Conservation (phyloP, 2,888 invertebrate genomes). For the Mycalesis mineus region DNA sequence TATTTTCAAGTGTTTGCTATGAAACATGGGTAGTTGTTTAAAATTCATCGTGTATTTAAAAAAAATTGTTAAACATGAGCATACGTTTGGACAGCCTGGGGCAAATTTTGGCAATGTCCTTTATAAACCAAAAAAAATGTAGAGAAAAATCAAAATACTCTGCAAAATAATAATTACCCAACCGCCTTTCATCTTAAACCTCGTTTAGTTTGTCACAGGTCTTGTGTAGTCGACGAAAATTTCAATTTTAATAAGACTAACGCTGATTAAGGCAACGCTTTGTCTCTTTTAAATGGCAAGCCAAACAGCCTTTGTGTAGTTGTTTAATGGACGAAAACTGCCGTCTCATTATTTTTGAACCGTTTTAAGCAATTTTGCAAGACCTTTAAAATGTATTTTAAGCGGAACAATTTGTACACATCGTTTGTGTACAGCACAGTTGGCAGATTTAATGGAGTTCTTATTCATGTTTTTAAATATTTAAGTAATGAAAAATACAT, state of each 20-base stretch:
- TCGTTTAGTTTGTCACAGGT: constrained; percentile 4
- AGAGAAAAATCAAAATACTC: neutral
- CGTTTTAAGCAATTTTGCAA: constrained; percentile 27
- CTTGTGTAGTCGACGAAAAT: constrained; percentile 5
- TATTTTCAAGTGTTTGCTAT: too few relatives aligned
- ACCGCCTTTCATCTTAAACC: neutral
- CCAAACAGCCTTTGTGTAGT: constrained; percentile 30
- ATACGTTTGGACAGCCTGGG: too few relatives aligned
- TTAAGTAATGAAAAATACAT: neutral
- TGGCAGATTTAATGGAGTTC: constrained; percentile 2
- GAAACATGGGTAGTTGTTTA: too few relatives aligned
- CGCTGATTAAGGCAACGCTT: constrained; percentile 25
- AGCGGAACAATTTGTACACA: constrained; percentile 9
- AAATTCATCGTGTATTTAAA: too few relatives aligned
- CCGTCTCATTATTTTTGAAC: constrained; percentile 30
- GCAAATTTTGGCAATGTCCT: too few relatives aligned
- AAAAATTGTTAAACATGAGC: too few relatives aligned
- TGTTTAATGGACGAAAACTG: constrained; percentile 31
- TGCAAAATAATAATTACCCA: neutral
- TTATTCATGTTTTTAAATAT: neutral
- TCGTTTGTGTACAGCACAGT: constrained; percentile 1
- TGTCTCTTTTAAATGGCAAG: constrained; percentile 26
- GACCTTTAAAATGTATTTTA: constrained; percentile 11
- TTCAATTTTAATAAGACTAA: constrained; percentile 24
- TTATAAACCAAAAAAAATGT: neutral